Conservation (phyloP, 2,888 invertebrate genomes). For the Xestia c-nigrum region DNA sequence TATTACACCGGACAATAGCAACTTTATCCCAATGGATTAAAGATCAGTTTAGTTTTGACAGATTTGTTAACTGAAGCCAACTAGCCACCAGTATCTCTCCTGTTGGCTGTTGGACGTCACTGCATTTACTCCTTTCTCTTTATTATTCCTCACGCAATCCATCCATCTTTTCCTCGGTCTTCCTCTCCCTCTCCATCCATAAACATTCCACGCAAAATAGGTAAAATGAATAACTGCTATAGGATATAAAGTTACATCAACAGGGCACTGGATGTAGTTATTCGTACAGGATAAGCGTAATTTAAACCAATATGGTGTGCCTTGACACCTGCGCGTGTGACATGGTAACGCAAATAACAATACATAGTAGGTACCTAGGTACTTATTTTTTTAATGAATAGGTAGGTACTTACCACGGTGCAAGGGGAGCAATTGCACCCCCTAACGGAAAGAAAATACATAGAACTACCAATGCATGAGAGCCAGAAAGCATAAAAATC, state of each 20-base stretch:
- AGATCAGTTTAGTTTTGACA: background rate
- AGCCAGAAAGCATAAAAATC: no score
- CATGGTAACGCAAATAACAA: slow-evolving; percentile 16
- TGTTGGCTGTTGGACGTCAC: no score
- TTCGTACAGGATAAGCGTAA: slow-evolving; percentile 55
- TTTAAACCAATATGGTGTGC: slow-evolving; percentile 41
- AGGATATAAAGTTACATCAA: background rate
- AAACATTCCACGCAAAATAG: background rate
- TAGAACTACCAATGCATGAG: no score
- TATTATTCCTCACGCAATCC: background rate
- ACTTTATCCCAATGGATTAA: background rate
- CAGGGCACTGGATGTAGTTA: slow-evolving; percentile 9
- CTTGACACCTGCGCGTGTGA: slow-evolving; percentile 47
- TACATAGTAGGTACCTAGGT: background rate
- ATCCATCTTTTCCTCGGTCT: background rate
- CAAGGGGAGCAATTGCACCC: no score
- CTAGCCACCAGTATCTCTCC: no score
- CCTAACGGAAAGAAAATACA: no score
- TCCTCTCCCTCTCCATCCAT: background rate
- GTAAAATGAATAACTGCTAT: background rate
- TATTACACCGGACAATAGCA: background rate
- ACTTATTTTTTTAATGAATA: no score
- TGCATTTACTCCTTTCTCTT: no score
- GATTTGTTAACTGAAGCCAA: background rate
- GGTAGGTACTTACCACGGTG: no score